These are phyloP conservation scores for Octopus sinensis DNA, from an alignment of 1,140 invertebrate genomes.

Conservation along the genomic window DNA sequence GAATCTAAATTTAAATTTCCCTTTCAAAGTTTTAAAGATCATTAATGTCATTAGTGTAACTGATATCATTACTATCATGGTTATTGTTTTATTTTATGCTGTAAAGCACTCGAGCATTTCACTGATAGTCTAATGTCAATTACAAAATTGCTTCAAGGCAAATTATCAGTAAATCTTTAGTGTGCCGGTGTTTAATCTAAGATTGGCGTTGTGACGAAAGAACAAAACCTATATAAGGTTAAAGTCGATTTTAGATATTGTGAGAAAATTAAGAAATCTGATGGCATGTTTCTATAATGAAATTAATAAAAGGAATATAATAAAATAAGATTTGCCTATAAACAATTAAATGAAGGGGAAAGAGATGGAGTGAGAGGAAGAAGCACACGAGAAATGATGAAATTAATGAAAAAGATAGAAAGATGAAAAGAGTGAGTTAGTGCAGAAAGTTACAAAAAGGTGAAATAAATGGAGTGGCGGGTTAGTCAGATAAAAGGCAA, in stretches of 20 bases:
- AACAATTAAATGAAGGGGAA: background rate
- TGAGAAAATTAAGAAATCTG: background rate
- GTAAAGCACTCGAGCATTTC: no score
- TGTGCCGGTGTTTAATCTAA: background rate
- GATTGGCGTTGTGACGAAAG: background rate
- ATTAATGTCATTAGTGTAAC: no score
- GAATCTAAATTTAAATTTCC: no score
- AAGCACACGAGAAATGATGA: background rate
- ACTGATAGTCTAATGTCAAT: no score
- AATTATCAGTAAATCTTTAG: background rate
- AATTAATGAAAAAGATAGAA: background rate
- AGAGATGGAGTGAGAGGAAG: background rate
- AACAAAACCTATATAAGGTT: background rate
- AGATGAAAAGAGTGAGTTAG: background rate
- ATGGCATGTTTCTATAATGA: background rate
- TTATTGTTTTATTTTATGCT: no score
- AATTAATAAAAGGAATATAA: slow-evolving; percentile 1
- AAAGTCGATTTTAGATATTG: background rate
- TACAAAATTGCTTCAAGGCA: no score
- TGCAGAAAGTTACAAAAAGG: background rate
- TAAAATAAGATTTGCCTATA: background rate
- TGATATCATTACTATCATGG: no score
- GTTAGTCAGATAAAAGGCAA: background rate
- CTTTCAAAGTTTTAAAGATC: no score
- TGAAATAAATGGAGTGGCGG: background rate